Evolutionary conservation across 2,888 invertebrate species (phyloP).

Genomic region (Dynastes hyllus): DNA sequence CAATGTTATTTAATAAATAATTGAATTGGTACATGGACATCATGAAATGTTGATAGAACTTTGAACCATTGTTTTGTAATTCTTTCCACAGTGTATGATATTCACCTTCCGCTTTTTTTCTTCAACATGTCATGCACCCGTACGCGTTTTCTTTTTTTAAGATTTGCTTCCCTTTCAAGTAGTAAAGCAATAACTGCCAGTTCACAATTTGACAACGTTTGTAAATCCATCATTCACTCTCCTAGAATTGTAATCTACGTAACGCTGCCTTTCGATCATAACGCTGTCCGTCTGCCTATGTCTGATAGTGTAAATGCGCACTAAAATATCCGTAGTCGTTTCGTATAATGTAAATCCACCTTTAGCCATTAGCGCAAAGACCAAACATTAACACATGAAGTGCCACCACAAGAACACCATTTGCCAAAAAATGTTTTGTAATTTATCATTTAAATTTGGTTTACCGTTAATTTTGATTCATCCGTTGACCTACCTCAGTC

Average conservation of each 20-base stretch:
- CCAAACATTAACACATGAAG: too few species aligned
- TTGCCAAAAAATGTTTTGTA: too few species aligned
- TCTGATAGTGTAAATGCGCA: neutral
- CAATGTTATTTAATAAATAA: conserved; percentile 32
- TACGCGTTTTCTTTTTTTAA: neutral
- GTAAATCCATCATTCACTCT: conserved; percentile 3
- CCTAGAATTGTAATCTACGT: neutral
- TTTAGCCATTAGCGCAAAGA: neutral
- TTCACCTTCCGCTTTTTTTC: conserved; percentile 17
- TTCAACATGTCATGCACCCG: conserved; percentile 3
- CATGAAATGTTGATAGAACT: conserved; percentile 22
- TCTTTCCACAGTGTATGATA: conserved; percentile 24
- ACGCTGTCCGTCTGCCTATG: neutral
- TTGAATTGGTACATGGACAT: neutral
- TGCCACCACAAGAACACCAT: too few species aligned
- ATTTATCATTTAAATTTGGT: too few species aligned
- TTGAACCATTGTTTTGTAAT: conserved; percentile 9
- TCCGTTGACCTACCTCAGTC: too few species aligned
- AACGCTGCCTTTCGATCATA: too few species aligned
- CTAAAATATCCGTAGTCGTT: conserved; percentile 3
- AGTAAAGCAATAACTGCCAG: neutral
- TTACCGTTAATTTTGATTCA: too few species aligned
- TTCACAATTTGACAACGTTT: neutral
- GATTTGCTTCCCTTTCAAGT: neutral
- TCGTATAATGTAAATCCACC: conserved; percentile 2